Conservation (phyloP, 2,888 invertebrate genomes). For the Drosophila setosimentum region DNA sequence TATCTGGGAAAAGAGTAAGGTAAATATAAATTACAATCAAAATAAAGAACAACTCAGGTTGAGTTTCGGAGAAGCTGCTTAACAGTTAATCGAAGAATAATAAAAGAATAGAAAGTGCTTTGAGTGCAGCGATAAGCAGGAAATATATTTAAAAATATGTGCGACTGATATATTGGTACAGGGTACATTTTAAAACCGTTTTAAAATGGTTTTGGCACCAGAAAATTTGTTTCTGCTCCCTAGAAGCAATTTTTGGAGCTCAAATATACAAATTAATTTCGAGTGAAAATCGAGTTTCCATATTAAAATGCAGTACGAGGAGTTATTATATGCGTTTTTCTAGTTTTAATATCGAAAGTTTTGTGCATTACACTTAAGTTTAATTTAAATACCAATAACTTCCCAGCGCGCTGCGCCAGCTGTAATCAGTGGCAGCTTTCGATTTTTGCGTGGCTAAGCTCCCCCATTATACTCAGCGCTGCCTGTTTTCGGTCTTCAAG, state of each 20-base stretch:
- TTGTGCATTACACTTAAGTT: neutral
- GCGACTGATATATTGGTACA: accelerated
- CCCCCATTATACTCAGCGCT: neutral
- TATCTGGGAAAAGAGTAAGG: slow-evolving; percentile 15
- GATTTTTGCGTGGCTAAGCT: slow-evolving; percentile 8
- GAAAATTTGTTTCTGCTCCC: neutral
- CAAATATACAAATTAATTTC: neutral
- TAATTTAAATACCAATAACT: neutral
- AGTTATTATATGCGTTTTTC: neutral
- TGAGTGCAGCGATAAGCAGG: neutral
- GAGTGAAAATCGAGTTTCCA: neutral
- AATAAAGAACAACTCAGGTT: neutral
- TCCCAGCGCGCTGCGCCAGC: neutral
- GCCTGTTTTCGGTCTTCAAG: slow-evolving; percentile 25
- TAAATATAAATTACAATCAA: slow-evolving; percentile 10
- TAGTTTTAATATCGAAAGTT: neutral
- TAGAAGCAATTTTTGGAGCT: neutral
- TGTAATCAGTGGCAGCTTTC: slow-evolving; percentile 17
- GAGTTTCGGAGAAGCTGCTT: neutral
- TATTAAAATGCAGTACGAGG: neutral
- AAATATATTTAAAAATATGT: neutral
- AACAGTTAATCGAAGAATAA: neutral
- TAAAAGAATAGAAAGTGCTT: neutral
- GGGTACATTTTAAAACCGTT: neutral
- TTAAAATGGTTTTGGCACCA: neutral